Conservation (phyloP, 2,888 invertebrate genomes). For the Oscheius onirici region DNA sequence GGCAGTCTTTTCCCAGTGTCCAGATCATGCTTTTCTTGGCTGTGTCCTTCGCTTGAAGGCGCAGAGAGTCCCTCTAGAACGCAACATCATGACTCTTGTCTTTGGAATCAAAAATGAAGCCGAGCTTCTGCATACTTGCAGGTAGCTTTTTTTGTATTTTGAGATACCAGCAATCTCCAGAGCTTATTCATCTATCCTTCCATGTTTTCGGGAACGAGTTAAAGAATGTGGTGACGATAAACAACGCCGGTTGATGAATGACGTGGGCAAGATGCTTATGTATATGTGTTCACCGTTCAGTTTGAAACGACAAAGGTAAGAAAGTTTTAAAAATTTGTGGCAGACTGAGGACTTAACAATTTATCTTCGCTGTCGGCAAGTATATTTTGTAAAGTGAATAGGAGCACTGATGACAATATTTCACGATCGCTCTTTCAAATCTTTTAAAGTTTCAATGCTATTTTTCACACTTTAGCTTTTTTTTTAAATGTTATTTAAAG, state of each 20-base stretch:
- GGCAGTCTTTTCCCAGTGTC: slow-evolving; percentile 43
- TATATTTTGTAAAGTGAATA: no score
- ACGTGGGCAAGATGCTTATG: slow-evolving; percentile 68
- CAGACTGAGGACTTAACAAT: no score
- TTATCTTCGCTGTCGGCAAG: no score
- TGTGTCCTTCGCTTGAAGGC: slow-evolving; percentile 64
- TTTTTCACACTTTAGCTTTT: no score
- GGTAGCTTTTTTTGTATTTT: slow-evolving; percentile 43
- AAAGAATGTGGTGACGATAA: slow-evolving; percentile 67
- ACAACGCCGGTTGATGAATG: slow-evolving; percentile 62
- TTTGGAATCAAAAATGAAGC: slow-evolving; percentile 67
- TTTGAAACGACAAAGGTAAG: slow-evolving; percentile 58
- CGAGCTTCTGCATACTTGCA: slow-evolving; percentile 67
- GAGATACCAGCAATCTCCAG: slow-evolving; percentile 36
- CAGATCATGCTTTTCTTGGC: slow-evolving; percentile 65
- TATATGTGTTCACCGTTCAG: slow-evolving; percentile 69
- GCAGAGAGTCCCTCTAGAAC: slow-evolving; percentile 66
- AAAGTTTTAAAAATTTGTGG: background rate
- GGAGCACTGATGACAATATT: no score
- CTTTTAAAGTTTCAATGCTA: no score
- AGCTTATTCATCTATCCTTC: slow-evolving; percentile 64
- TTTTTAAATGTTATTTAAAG: no score
- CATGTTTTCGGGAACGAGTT: slow-evolving; percentile 68
- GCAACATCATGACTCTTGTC: slow-evolving; percentile 66
- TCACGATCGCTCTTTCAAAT: no score